These are phyloP conservation scores for Idaea dimidiata DNA, from an alignment of 2,888 invertebrate species.

Conservation along the genomic window DNA sequence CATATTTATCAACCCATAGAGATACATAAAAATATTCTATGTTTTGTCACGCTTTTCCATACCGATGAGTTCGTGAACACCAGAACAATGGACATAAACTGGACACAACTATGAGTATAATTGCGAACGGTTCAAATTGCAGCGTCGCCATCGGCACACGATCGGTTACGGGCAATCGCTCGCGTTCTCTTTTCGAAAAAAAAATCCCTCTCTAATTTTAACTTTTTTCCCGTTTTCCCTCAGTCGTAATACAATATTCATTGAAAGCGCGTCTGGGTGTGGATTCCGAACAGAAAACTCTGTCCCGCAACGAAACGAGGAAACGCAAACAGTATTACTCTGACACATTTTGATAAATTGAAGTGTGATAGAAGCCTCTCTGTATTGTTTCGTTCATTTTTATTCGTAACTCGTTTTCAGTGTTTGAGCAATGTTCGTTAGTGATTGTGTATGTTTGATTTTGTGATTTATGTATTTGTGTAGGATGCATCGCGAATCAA, in stretches of 20 bases:
- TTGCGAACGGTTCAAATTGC: conserved; percentile 45
- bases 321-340: conserved; percentile 52
- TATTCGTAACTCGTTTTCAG: conserved; percentile 63
- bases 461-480: conserved; percentile 61
- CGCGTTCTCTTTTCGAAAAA: conserved; percentile 32
- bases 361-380: conserved; percentile 56
- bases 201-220: conserved; percentile 40
- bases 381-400: conserved; percentile 64
- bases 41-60: conserved; percentile 49
- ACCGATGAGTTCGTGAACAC: conserved; percentile 43
- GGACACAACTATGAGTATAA: conserved; percentile 35
- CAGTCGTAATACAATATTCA: conserved; percentile 56
- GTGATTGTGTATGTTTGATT: conserved; percentile 66
- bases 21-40: conserved; percentile 24
- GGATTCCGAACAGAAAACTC: conserved; percentile 36
- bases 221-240: conserved; percentile 44
- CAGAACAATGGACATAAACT: conserved; percentile 48
- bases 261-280: conserved; percentile 51
- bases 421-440: conserved; percentile 73
- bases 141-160: conserved; percentile 22
- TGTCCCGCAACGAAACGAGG: conserved; percentile 35
- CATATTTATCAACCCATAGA: conserved; percentile 30
- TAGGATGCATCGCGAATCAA: conserved; percentile 58
- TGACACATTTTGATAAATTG: conserved; percentile 69
- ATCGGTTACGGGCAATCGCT: conserved; percentile 35